A percentile compares a stretch with the other conserved stretches of the same genome.
Evolutionary conservation across 1,140 invertebrate genomes (phyloP).

Genomic region (Zaprionus camerounensis): DNA sequence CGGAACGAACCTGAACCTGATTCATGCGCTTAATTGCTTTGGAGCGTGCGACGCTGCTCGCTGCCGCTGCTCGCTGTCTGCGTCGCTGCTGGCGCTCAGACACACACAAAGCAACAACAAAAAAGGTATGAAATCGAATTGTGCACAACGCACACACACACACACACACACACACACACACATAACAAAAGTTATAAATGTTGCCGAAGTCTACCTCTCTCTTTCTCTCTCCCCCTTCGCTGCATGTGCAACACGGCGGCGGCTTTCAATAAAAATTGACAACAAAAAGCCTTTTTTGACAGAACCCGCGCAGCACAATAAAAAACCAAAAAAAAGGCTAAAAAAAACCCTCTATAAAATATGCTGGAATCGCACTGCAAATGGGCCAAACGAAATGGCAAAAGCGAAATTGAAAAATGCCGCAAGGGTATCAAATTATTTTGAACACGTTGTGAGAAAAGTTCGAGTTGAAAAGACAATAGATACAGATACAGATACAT

Average conservation of each 20-base stretch:
- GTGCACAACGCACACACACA: constrained; percentile 45
- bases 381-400: constrained; percentile 49
- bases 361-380: constrained; percentile 39
- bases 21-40: constrained; percentile 83
- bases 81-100: constrained; percentile 16
- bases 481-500: constrained; percentile 3
- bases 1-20: constrained; percentile 74
- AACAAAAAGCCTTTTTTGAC: constrained; percentile 66
- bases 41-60: constrained; percentile 69
- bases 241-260: constrained; percentile 40
- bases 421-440: constrained; percentile 51
- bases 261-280: constrained; percentile 72
- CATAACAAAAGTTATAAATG: constrained; percentile 68
- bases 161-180: constrained; percentile 63
- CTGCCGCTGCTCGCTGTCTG: background rate
- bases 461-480: constrained; percentile 38
- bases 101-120: constrained; percentile 49
- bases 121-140: constrained; percentile 78
- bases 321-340: constrained; percentile 3
- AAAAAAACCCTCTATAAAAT: constrained; percentile 55
- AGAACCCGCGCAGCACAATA: constrained; percentile 24
- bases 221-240: background rate
- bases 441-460: constrained; percentile 41
- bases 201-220: constrained; percentile 18
- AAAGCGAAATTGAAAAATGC: constrained; percentile 57